Evolutionary conservation across 2,888 invertebrate species (phyloP), one percentile per base, ranked within the genome.

Genomic region (Syrista parreyssii): DNA sequence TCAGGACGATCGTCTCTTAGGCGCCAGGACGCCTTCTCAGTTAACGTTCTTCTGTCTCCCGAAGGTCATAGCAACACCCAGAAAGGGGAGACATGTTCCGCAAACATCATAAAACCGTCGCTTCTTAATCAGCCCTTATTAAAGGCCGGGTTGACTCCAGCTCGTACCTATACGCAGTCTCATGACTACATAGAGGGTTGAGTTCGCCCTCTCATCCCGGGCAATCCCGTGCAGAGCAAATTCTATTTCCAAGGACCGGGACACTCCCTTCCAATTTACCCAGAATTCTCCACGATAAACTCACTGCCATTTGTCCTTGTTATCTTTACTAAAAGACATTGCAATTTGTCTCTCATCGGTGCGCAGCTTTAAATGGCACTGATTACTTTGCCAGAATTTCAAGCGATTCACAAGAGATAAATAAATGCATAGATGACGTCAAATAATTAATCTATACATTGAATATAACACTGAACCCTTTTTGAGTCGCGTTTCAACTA

Each of bases 71-170:
- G 55, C 55, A 23, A 55, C 55, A 23, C 12, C 40, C 34, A 69
- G 36, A 73, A 4, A 9, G 15, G 68, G 40, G 78, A 68, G 85
- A 81, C 89, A 88, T 88, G 90, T 89, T 88, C 88, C 81, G 86
- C 82, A 90, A 89, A 89, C 88, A 89, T 87, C 88, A 84, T 90
- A 89, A 90, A 90, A 84, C 82, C 82, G 75, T 79, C 87, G 89
- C 86, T 89, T 88, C 89, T 88, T 88, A 89, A 90, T 89, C 89
- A 89, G 88, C 86, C 82, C 84, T 82, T 80, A 82, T 82, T 76
- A 68, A 76, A 35, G 40, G 35, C 35, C 74, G 79, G 78, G 76
- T 76, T 76, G 79, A 78, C 77, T 78, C 9, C 33, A 74, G 55
- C 77, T 73, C 77, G 36, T 77, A 71, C 74, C 71, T 77, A 69